Percentiles rank a stretch among this genome's conserved stretches.
phyloP scores from a whole-genome alignment of 1,140 invertebrate genomes.

The Atta colombica region DNA sequence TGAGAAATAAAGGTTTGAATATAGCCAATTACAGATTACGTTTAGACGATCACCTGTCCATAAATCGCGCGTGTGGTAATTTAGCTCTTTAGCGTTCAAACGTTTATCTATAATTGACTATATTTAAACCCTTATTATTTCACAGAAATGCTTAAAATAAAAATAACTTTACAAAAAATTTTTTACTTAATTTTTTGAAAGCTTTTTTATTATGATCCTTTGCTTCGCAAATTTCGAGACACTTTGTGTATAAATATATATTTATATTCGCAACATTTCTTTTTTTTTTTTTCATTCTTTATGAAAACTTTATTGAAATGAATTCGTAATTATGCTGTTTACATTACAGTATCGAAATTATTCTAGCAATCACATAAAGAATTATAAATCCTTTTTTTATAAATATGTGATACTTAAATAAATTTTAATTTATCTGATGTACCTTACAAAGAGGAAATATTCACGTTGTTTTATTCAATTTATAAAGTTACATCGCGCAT shows the following conservation, averaged over 20 bases:
- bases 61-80: too few relatives aligned
- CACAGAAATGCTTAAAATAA: too few relatives aligned
- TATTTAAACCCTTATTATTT: too few relatives aligned
- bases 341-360: not conserved
- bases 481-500: slow-evolving; percentile 8
- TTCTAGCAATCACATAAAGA: not conserved
- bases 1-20: too few relatives aligned
- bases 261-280: not conserved
- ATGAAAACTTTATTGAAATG: not conserved
- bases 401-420: not conserved
- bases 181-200: too few relatives aligned
- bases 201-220: too few relatives aligned
- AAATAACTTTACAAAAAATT: too few relatives aligned
- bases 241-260: not conserved
- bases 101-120: too few relatives aligned
- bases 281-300: not conserved
- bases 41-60: too few relatives aligned
- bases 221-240: too few relatives aligned
- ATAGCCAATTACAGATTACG: too few relatives aligned
- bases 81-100: too few relatives aligned
- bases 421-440: not conserved
- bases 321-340: not conserved
- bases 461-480: slow-evolving; percentile 30
- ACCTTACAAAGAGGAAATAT: not conserved
- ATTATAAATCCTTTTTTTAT: not conserved